phyloP scores from a whole-genome alignment of 2,113 vertebrate genomes.

The Sinocyclocheilus anophthalmus region DNA sequence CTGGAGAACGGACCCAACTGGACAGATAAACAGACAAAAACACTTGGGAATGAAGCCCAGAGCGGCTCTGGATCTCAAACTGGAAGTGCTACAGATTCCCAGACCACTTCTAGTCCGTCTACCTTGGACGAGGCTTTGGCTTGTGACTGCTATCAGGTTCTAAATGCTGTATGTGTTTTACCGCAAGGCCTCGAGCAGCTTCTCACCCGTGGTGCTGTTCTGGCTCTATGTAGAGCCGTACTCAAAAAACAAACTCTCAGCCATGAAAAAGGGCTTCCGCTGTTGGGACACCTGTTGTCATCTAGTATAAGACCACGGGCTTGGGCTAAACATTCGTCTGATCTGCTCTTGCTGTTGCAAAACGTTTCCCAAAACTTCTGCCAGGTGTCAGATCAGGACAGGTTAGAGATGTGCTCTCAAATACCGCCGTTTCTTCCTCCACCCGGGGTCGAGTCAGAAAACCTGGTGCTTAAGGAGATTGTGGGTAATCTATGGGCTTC shows the following conservation, averaged over 20 bases:
- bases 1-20: constrained; percentile 56
- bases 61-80: constrained; percentile 3
- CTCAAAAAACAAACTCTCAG: constrained; percentile 74
- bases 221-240: constrained; percentile 84
- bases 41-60: constrained; percentile 1
- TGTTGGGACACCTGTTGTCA: constrained; percentile 82
- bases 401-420: constrained; percentile 82
- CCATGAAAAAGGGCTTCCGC: constrained; percentile 77
- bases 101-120: not conserved
- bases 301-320: constrained; percentile 72
- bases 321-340: constrained; percentile 82
- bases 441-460: constrained; percentile 57
- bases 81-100: not conserved
- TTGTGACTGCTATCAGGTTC: constrained; percentile 88
- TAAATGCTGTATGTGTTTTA: constrained; percentile 80
- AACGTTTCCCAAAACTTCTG: constrained; percentile 81
- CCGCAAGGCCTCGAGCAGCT: constrained; percentile 83
- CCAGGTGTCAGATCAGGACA: constrained; percentile 72
- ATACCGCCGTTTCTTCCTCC: constrained; percentile 86
- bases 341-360: constrained; percentile 79
- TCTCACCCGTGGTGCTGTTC: constrained; percentile 81
- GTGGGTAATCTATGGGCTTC: constrained; percentile 78
- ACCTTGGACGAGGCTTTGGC: constrained; percentile 76
- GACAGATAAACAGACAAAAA: not conserved
- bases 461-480: constrained; percentile 64